Evolutionary conservation across 2,797 vertebrate genomes (phyloP).

Genomic region (Fratercula arctica): DNA sequence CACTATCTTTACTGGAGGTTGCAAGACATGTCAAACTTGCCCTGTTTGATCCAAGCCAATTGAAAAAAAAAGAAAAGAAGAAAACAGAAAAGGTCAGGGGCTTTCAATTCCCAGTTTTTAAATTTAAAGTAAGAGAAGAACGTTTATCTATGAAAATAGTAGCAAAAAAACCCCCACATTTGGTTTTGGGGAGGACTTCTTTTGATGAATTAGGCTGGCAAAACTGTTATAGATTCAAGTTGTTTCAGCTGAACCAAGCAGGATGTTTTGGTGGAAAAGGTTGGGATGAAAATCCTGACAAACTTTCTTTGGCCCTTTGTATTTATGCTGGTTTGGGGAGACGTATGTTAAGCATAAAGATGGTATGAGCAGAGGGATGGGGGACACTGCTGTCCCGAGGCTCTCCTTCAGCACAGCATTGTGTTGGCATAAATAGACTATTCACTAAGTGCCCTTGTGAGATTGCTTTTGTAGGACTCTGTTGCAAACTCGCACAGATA

Average conservation of each 20-base stretch:
- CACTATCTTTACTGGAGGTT: background rate
- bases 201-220: background rate
- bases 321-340: background rate
- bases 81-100: background rate
- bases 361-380: background rate
- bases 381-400: background rate
- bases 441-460: background rate
- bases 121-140: background rate
- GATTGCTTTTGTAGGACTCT: background rate
- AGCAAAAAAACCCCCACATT: background rate
- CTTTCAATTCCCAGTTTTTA: background rate
- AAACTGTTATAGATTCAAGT: background rate
- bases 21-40: background rate
- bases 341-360: background rate
- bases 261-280: background rate
- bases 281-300: background rate
- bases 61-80: accelerated
- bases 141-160: background rate
- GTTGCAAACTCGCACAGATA: background rate
- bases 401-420: background rate
- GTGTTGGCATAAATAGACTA: background rate
- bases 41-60: background rate
- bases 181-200: background rate
- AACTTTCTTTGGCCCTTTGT: background rate
- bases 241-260: background rate